Base-by-base conservation (phyloP, 2,113 vertebrate genomes). In the Xenopus laevis region DNA sequence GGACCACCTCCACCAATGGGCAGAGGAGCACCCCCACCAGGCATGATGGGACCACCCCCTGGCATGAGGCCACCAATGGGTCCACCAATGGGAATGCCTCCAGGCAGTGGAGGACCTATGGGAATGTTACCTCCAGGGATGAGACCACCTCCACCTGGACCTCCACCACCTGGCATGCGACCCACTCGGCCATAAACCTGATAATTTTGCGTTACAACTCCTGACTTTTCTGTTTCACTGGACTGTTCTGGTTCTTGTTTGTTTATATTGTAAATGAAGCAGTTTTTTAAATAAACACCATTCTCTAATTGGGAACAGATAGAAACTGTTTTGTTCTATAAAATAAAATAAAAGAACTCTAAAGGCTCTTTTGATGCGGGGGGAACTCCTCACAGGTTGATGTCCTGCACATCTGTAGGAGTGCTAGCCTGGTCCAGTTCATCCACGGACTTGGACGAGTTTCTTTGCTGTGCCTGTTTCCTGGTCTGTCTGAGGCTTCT, bases 41-140 rank as follows among this genome's bases (percentile, higher is more conserved):
- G 97, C 66, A 99, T 98, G 97, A 99, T 99, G 97, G 97, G 96
- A n/a, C 97, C 97, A 2, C 97, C 97, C 52, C 96, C 96, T 0
- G 97, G 97, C 75, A 98, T 98, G 97, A 85, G 97, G 13, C 97
- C 96, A 17, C 97, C 97, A 0, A 98, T 99, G 97, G 97, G 97
- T 4, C 97, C 97, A 9, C 97, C 97, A 0, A 98, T 99, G 96
- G 95, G 97, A 6, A 98, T 98, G 88, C 97, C 95, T 0, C 97
- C 95, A 9, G 96, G 97, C 73, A 85, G 95, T 40, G 96, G 96
- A 0, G 95, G 95, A 65, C 97, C 97, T 0, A 98, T 99, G 97
- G 97, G 97, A 23, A 98, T 99, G 94, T 96, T 95, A 0, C 97
- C 97, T 0, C 96, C 96, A 0, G 97, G 97, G 47, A 98, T 99